Conservation (phyloP, 2,113 vertebrate genomes). For the Lontra canadensis region DNA sequence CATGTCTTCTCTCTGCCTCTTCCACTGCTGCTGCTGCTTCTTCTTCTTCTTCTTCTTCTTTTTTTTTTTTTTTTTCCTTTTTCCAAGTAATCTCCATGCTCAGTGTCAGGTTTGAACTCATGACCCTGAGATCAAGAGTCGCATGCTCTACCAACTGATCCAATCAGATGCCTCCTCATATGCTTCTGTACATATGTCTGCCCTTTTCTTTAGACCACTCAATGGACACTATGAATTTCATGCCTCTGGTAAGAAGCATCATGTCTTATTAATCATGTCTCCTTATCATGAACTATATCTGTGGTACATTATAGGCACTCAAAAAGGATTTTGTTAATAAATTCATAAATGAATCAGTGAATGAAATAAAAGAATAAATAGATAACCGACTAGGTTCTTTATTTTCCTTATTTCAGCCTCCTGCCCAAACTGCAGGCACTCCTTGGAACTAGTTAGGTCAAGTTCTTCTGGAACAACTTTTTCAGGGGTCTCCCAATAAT, state of each 20-base stretch:
- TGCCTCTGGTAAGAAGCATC: background rate
- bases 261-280: background rate
- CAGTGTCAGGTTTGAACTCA: background rate
- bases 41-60: background rate
- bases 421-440: background rate
- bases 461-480: background rate
- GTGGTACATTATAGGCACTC: background rate
- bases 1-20: background rate
- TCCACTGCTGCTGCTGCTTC: background rate
- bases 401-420: background rate
- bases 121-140: background rate
- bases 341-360: background rate
- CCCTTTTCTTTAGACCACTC: background rate
- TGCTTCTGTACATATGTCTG: background rate
- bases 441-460: background rate
- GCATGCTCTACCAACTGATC: background rate
- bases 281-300: background rate
- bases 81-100: background rate
- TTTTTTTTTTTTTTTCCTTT: background rate
- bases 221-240: background rate
- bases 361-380: background rate
- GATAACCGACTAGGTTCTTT: fast-evolving
- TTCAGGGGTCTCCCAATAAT: background rate
- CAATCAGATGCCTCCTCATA: background rate
- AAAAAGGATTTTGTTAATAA: background rate